Conservation (phyloP, 2,888 invertebrate species). For the Notodromas monacha region DNA sequence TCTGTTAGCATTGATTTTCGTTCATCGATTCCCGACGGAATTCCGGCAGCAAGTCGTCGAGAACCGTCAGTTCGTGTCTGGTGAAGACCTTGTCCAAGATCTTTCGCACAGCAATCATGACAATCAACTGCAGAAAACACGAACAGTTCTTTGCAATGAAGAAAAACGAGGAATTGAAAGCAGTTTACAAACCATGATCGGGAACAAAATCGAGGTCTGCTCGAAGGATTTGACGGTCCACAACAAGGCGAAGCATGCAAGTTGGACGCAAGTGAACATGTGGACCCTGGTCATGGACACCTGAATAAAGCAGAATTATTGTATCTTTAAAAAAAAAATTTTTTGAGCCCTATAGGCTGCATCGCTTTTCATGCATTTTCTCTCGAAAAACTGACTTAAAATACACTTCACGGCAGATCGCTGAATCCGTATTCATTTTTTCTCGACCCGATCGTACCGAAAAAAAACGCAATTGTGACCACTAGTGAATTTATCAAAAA, state of each 20-base stretch:
- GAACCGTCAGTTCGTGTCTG: slow-evolving; percentile 62
- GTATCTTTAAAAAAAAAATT: no score
- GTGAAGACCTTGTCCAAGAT: slow-evolving; percentile 64
- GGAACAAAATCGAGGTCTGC: slow-evolving; percentile 69
- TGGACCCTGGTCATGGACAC: slow-evolving; percentile 74
- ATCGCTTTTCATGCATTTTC: no score
- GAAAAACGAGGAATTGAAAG: neutral
- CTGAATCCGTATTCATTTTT: no score
- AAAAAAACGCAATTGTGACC: no score
- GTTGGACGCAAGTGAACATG: slow-evolving; percentile 57
- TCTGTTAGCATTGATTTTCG: no score
- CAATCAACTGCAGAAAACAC: slow-evolving; percentile 34
- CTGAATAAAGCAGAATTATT: slow-evolving; percentile 24
- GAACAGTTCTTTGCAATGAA: neutral
- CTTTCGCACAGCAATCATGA: slow-evolving; percentile 86
- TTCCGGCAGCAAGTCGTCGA: slow-evolving; percentile 93
- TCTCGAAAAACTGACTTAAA: no score
- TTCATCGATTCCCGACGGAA: no score
- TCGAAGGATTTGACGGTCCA: slow-evolving; percentile 75
- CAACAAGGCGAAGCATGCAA: slow-evolving; percentile 47
- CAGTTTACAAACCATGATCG: slow-evolving; percentile 34
- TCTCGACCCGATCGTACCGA: no score
- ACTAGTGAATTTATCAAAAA: no score
- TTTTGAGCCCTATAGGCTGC: no score
- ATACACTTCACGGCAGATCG: no score